phyloP scores from a whole-genome alignment of 1,140 invertebrate species.

The Drosophila rhopaloa region DNA sequence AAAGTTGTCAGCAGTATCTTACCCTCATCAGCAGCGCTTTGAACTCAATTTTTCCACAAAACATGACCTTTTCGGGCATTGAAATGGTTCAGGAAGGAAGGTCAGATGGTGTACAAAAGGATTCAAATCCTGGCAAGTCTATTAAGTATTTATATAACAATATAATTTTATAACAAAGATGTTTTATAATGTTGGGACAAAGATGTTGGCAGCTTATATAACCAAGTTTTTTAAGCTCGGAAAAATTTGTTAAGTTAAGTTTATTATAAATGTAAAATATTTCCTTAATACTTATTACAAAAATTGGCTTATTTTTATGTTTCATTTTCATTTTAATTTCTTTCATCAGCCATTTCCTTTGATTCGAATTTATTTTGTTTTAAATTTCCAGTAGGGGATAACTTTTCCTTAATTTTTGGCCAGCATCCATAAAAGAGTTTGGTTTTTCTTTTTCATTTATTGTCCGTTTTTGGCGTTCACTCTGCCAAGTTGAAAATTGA shows the following conservation, averaged over 20 bases:
- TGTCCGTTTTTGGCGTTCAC: neutral
- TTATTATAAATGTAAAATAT: no score
- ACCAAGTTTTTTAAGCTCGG: neutral
- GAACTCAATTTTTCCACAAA: conserved; percentile 43
- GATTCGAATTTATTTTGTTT: conserved; percentile 4
- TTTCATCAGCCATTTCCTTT: conserved; percentile 15
- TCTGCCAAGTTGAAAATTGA: conserved; percentile 63
- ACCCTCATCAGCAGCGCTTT: conserved; percentile 61
- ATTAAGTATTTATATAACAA: conserved; percentile 24
- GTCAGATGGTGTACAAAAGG: neutral
- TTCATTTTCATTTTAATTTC: neutral
- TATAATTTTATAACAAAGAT: conserved; percentile 2
- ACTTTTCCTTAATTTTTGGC: conserved; percentile 47
- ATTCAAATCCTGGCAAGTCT: neutral
- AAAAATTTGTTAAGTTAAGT: no score
- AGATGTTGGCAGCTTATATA: neutral
- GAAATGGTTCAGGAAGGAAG: conserved; percentile 18
- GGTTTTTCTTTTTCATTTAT: conserved; percentile 14
- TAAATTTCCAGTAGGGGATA: conserved; percentile 9
- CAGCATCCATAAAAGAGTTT: conserved; percentile 21
- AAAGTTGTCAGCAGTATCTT: conserved; percentile 53
- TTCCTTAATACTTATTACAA: neutral
- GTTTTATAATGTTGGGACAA: neutral
- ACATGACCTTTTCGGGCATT: conserved; percentile 58
- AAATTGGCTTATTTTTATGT: neutral